phyloP scores from a whole-genome alignment of 2,113 vertebrate species.

The Phainopepla nitens region DNA sequence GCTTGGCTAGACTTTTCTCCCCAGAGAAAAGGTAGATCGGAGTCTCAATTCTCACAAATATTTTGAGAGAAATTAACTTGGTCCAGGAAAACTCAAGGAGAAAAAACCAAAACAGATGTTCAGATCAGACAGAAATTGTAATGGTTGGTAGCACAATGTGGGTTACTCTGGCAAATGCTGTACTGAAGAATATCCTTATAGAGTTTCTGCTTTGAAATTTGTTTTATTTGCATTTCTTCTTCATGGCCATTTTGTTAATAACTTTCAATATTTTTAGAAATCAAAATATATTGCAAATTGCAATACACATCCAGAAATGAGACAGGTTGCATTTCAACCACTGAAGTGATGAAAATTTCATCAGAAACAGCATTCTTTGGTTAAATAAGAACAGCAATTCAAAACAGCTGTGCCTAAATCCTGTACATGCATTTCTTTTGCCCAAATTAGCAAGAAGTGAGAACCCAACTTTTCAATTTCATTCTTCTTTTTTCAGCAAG shows the following conservation, averaged over 20 bases:
- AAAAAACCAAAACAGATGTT: neutral
- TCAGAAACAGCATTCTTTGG: slow-evolving; percentile 49
- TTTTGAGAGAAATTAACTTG: neutral
- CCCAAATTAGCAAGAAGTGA: neutral
- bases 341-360: neutral
- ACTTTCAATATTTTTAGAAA: slow-evolving; percentile 3
- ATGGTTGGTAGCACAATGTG: neutral
- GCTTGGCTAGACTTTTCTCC: neutral
- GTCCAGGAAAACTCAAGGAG: neutral
- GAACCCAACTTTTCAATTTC: neutral
- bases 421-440: neutral
- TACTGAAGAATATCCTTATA: neutral
- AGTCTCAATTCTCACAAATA: neutral
- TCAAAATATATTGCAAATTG: slow-evolving; percentile 4
- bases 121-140: neutral
- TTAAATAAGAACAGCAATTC: slow-evolving; percentile 34
- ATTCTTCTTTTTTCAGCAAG: neutral
- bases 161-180: neutral
- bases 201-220: neutral
- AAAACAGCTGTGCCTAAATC: neutral
- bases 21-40: neutral
- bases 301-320: neutral
- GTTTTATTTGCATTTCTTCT: slow-evolving; percentile 46
- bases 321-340: slow-evolving; percentile 8
- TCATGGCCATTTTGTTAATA: neutral